Evolutionary conservation across 2,797 vertebrate genomes (phyloP), one percentile per base, ranked within the genome.

Genomic region (Dendrocincla tyrannina): DNA sequence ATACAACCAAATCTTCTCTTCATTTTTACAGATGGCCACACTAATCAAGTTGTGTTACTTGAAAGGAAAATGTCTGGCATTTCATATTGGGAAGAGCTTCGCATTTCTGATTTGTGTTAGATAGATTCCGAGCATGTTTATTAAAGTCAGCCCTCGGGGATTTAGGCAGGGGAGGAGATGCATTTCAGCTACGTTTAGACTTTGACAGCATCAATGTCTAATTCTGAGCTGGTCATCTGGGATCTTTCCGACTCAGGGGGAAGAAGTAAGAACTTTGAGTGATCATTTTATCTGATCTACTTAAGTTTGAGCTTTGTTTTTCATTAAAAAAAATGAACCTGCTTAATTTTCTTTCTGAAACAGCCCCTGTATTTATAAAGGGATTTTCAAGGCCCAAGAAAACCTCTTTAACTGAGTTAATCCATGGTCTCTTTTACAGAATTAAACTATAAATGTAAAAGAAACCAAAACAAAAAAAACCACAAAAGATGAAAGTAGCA

Each of bases 61-160:
- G 70, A 68, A 95, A 89, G 87, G 41, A 72, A 86, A 72, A 87
- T 72, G 9, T 76, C 81, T 78, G 64, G 27, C n/a, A 62, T 72
- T 91, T 91, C 37, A 11, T 64, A 60, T 28, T 25, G 30, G 42
- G 33, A 87, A 84, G 28, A 81, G 44, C 39, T 90, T 88, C 0
- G 0, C 25, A 19, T 81, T 92, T 92, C 62, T 92, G 81, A 68
- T 87, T 70, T 47, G 42, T 85, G 50, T 55, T 76, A 66, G 49
- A 76, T 32, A 50, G 68, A 32, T 42, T 35, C 46, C 39, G n/a
- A 76, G 22, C 24, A 14, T 18, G 24, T 30, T 87, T 79, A 62
- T 1, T 70, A 47, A 81, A 63, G 39, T 32, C 35, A 35, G 42
- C 27, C 63, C 42, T 89, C 32, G 24, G 73, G 60, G 70, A 53